Conservation (phyloP, 2,797 vertebrate genomes). For the Telmatherina bonti region DNA sequence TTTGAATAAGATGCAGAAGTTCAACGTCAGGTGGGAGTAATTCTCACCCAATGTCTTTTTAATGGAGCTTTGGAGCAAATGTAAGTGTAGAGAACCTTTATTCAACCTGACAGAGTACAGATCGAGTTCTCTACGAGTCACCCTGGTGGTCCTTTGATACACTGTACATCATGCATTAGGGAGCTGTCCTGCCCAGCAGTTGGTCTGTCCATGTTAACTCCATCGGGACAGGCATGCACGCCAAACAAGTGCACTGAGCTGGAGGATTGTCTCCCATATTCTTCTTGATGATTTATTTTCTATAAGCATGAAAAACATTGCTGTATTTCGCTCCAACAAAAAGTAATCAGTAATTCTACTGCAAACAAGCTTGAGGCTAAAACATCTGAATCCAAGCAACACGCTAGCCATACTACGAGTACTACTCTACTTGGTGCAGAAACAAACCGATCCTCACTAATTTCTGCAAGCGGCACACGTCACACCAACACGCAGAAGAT, state of each 20-base stretch:
- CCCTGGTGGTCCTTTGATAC: neutral
- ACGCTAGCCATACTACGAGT: neutral
- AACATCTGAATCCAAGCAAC: neutral
- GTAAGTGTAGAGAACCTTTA: neutral
- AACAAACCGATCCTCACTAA: slow-evolving; percentile 2
- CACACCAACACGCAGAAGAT: neutral
- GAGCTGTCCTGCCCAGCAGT: slow-evolving; percentile 2
- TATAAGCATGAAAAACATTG: neutral
- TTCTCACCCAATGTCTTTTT: no score
- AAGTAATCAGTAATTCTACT: neutral
- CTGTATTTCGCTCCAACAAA: neutral
- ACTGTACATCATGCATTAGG: slow-evolving; percentile 12
- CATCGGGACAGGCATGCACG: neutral
- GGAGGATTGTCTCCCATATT: neutral
- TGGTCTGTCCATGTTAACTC: neutral
- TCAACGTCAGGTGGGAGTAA: no score
- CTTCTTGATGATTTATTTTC: neutral
- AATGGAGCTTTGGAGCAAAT: neutral
- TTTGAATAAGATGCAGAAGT: no score
- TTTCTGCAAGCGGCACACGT: slow-evolving; percentile 6
- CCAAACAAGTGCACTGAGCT: neutral
- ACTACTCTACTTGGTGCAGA: slow-evolving; percentile 7
- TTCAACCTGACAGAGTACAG: neutral
- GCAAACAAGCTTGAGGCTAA: slow-evolving; percentile 2
- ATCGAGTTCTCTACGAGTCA: neutral